Conservation (phyloP, 2,113 vertebrate genomes). For the Chauna torquata region DNA sequence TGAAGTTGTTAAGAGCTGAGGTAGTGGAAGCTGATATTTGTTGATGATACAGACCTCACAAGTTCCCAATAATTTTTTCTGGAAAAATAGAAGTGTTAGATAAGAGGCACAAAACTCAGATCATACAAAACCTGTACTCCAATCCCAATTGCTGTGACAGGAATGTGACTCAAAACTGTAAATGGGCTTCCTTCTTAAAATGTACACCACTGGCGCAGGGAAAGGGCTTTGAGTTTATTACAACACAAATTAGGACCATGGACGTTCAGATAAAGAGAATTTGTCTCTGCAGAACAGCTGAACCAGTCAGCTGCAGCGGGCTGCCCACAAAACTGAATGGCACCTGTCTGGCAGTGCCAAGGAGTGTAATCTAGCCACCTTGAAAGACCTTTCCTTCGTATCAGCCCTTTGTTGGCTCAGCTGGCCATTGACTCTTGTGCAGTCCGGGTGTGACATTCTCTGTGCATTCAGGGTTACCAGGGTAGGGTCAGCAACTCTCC, state of each 20-base stretch:
- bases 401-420: conserved; percentile 20
- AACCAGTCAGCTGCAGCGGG: not conserved
- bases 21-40: not conserved
- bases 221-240: not conserved
- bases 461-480: not conserved
- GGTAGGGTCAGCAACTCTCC: not conserved
- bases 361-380: not conserved
- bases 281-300: not conserved
- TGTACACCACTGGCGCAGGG: not conserved
- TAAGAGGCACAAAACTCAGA: not conserved
- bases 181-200: not conserved
- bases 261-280: not conserved
- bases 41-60: not conserved
- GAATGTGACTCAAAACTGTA: not conserved
- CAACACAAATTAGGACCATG: not conserved
- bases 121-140: not conserved
- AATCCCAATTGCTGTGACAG: not conserved
- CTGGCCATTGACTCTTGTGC: not conserved
- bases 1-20: not conserved
- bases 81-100: not conserved
- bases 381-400: not conserved
- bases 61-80: not conserved
- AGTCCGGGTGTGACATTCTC: not conserved
- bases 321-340: not conserved
- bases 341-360: not conserved